Evolutionary conservation across 2,888 invertebrate species (phyloP).

Genomic region (Trachelus iudaicus): DNA sequence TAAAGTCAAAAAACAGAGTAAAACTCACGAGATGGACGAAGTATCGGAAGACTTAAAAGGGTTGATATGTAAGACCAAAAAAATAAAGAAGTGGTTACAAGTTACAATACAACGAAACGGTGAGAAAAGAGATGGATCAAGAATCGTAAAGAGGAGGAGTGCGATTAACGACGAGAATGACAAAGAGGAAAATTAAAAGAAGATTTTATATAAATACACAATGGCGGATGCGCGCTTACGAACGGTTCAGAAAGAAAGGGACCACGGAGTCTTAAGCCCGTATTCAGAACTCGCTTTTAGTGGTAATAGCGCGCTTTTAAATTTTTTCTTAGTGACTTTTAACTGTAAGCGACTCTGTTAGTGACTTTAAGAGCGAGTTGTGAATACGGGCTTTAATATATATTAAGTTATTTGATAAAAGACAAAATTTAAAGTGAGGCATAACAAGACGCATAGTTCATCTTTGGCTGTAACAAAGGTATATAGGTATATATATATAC

Average conservation of each 20-base stretch:
- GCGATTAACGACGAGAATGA: neutral
- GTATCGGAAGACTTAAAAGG: neutral
- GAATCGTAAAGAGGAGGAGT: neutral
- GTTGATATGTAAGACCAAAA: neutral
- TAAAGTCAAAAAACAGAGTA: neutral
- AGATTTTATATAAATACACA: neutral
- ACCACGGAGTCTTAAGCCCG: conserved; percentile 31
- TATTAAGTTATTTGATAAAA: conserved; percentile 9
- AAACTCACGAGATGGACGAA: neutral
- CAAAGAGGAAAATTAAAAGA: neutral
- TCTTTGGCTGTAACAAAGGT: conserved; percentile 29
- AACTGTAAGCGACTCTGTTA: too few species aligned
- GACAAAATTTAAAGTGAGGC: conserved; percentile 1
- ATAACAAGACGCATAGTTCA: conserved; percentile 23
- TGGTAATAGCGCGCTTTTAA: too few species aligned
- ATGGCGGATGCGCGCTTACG: neutral
- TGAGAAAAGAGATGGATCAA: neutral
- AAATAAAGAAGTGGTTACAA: conserved; percentile 11
- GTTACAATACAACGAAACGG: conserved; percentile 39
- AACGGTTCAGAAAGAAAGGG: conserved; percentile 26
- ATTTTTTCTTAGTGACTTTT: too few species aligned
- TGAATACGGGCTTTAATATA: too few species aligned
- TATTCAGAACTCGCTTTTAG: too few species aligned
- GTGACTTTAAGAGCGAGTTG: too few species aligned
- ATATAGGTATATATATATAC: conserved; percentile 13